Conservation (phyloP, 2,113 vertebrate genomes). For the Oreochromis spilurus region DNA sequence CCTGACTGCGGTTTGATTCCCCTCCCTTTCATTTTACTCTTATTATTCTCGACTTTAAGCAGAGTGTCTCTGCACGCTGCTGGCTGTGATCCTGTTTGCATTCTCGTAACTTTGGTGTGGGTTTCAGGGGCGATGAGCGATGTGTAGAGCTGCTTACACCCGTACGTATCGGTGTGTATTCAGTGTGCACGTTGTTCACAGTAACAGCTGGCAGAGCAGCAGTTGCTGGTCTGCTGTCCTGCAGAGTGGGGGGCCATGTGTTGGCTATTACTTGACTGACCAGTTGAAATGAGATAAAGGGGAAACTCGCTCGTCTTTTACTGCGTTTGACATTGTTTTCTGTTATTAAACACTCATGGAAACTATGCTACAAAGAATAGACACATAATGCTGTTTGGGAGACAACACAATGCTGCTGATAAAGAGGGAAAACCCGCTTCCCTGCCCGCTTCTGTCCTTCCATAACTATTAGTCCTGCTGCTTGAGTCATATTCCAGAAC, state of each 20-base stretch:
- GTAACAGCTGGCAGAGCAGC: constrained; percentile 57
- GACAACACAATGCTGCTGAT: not conserved
- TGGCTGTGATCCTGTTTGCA: not conserved
- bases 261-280: constrained; percentile 22
- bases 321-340: not conserved
- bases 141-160: not conserved
- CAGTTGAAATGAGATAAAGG: constrained; percentile 6
- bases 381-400: not conserved
- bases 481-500: not conserved
- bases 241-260: constrained; percentile 49
- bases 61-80: not conserved
- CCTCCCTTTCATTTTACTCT: not conserved
- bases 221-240: constrained; percentile 37
- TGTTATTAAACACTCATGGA: not conserved
- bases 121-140: not conserved
- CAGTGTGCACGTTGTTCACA: not conserved
- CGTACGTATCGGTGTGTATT: not conserved
- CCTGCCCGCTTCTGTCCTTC: not conserved
- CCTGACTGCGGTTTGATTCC: not conserved
- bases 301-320: not conserved
- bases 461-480: not conserved
- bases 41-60: not conserved
- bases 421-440: not conserved
- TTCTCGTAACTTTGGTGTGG: not conserved
- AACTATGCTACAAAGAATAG: not conserved